phyloP scores from a whole-genome alignment of 2,888 invertebrate genomes.

The Tinea pellionella region DNA sequence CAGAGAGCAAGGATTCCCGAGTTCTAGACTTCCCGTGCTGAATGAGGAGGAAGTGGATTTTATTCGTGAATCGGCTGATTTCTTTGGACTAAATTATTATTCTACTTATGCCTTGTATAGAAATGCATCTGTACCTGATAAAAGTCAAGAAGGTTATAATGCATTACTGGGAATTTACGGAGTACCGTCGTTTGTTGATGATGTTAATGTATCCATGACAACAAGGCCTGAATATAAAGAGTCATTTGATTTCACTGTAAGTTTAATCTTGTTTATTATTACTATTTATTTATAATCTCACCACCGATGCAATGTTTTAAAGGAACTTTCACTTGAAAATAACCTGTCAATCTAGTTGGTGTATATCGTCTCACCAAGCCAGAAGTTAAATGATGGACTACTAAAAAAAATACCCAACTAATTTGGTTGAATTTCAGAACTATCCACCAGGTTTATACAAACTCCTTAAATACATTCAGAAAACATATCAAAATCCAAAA shows the following conservation, averaged over 20 bases:
- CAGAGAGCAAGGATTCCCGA: slow-evolving; percentile 47
- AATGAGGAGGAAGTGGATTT: slow-evolving; percentile 60
- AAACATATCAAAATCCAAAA: not conserved
- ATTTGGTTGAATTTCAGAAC: not conserved
- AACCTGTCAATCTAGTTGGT: too few species aligned
- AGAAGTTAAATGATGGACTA: too few species aligned
- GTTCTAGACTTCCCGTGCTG: slow-evolving; percentile 63
- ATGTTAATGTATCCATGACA: not conserved
- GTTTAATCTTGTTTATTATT: not conserved
- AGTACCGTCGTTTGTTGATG: slow-evolving; percentile 10
- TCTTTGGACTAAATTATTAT: slow-evolving; percentile 75
- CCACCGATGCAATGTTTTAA: too few species aligned
- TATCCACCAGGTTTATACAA: slow-evolving; percentile 6
- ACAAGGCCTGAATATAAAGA: not conserved
- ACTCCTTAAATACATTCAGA: slow-evolving; percentile 1
- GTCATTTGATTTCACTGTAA: not conserved
- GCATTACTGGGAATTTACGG: not conserved
- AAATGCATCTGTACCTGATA: slow-evolving; percentile 9
- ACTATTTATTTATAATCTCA: too few species aligned
- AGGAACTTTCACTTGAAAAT: too few species aligned
- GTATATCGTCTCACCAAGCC: too few species aligned
- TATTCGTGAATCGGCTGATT: slow-evolving; percentile 65
- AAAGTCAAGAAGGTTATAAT: not conserved
- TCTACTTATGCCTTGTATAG: slow-evolving; percentile 43
- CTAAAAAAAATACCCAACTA: too few species aligned